phyloP scores from a whole-genome alignment of 2,113 vertebrate species.

The Sialia sialis region DNA sequence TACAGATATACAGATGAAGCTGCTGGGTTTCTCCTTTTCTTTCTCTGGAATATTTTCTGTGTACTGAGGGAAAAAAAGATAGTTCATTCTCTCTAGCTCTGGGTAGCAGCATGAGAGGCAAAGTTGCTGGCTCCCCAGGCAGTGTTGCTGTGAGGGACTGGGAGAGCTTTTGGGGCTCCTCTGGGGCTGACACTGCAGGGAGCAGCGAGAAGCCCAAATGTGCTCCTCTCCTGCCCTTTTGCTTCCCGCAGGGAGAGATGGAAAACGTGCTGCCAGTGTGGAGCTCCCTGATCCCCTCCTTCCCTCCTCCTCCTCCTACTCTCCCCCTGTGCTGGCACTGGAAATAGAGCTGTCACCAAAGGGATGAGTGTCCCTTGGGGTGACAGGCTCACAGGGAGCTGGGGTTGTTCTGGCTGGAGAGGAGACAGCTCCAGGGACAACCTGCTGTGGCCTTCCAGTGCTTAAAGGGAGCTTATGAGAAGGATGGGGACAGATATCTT shows the following conservation, averaged over 20 bases:
- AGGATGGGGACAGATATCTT: background rate
- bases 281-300: background rate
- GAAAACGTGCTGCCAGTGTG: background rate
- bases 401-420: background rate
- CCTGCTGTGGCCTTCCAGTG: fast-evolving
- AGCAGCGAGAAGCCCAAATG: background rate
- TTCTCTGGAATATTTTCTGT: background rate
- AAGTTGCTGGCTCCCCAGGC: background rate
- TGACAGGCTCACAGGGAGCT: background rate
- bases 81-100: background rate
- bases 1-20: conserved; percentile 6
- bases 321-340: background rate
- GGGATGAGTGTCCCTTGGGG: background rate
- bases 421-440: background rate
- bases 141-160: background rate
- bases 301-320: background rate
- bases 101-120: background rate
- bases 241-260: background rate
- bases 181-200: background rate
- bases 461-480: too few relatives aligned
- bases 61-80: background rate
- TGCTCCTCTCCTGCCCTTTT: background rate
- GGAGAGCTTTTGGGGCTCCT: background rate
- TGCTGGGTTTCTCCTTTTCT: background rate
- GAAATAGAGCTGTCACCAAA: background rate